Evolutionary conservation across 92 coral and sea anemone genomes (phyloP).

Genomic region (Plumapathes pennacea): DNA sequence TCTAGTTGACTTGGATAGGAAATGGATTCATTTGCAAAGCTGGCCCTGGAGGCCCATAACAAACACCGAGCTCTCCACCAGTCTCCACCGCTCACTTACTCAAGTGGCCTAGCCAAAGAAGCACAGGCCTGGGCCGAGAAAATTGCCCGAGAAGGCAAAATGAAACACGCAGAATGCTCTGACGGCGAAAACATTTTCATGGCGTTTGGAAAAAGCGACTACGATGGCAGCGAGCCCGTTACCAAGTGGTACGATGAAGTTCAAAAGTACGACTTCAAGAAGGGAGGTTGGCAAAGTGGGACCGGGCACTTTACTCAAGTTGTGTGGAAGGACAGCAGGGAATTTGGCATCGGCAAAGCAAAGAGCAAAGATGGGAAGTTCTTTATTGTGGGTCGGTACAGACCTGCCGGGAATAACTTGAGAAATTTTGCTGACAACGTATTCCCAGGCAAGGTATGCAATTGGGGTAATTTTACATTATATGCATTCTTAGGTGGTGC

Average conservation of each 20-base stretch:
- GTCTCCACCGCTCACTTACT: conserved; percentile 80
- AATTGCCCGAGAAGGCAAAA: conserved; percentile 71
- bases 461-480: neutral
- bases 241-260: conserved; percentile 91
- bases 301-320: conserved; percentile 95
- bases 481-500: neutral
- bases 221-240: conserved; percentile 66
- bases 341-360: conserved; percentile 82
- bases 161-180: conserved; percentile 75
- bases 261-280: conserved; percentile 56
- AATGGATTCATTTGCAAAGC: conserved; percentile 72
- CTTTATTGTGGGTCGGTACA: conserved; percentile 90
- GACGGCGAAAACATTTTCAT: conserved; percentile 87
- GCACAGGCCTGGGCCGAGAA: conserved; percentile 95
- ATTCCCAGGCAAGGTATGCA: conserved; percentile 52
- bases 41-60: conserved; percentile 79
- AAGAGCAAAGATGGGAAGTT: conserved; percentile 73
- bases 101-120: conserved; percentile 84
- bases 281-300: conserved; percentile 69
- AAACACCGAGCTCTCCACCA: conserved; percentile 81
- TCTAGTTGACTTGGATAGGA: no score
- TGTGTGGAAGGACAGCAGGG: conserved; percentile 73
- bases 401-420: conserved; percentile 86
- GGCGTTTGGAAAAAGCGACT: conserved; percentile 58
- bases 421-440: conserved; percentile 84